These are phyloP conservation scores for Drosophila nikananu DNA, from an alignment of 1,140 invertebrate genomes.

Conservation along the genomic window DNA sequence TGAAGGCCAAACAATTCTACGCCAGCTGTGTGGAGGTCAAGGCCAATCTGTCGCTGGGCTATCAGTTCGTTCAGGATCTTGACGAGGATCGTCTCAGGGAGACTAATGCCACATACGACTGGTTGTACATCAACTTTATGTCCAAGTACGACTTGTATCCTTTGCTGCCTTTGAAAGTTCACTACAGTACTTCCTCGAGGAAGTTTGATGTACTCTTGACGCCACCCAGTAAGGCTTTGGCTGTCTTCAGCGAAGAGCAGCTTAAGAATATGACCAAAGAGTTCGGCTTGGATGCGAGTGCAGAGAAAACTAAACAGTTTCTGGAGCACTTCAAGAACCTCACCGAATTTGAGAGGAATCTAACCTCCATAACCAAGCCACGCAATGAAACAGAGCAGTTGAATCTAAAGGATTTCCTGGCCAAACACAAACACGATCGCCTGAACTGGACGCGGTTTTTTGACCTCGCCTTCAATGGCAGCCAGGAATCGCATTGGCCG, in stretches of 20 bases:
- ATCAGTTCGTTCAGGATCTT: constrained; percentile 13
- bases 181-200: constrained; percentile 57
- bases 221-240: constrained; percentile 35
- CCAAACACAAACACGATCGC: constrained; percentile 57
- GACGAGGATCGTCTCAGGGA: constrained; percentile 51
- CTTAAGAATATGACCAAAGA: constrained; percentile 68
- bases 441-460: constrained; percentile 77
- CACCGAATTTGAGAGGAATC: constrained; percentile 61
- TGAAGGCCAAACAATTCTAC: constrained; percentile 71
- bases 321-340: constrained; percentile 48
- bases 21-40: constrained; percentile 62
- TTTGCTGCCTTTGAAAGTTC: constrained; percentile 67
- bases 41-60: constrained; percentile 54
- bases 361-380: constrained; percentile 26
- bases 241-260: constrained; percentile 24
- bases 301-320: constrained; percentile 23
- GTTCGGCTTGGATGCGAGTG: constrained; percentile 42
- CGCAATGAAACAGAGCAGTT: constrained; percentile 61
- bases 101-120: constrained; percentile 45
- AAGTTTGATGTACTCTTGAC: constrained; percentile 62
- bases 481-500: constrained; percentile 43
- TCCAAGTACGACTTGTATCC: constrained; percentile 68
- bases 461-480: constrained; percentile 72
- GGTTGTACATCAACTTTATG: constrained; percentile 75
- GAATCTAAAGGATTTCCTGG: constrained; percentile 54